phyloP scores from a whole-genome alignment of 2,113 vertebrate genomes.

The Peucedramus taeniatus region DNA sequence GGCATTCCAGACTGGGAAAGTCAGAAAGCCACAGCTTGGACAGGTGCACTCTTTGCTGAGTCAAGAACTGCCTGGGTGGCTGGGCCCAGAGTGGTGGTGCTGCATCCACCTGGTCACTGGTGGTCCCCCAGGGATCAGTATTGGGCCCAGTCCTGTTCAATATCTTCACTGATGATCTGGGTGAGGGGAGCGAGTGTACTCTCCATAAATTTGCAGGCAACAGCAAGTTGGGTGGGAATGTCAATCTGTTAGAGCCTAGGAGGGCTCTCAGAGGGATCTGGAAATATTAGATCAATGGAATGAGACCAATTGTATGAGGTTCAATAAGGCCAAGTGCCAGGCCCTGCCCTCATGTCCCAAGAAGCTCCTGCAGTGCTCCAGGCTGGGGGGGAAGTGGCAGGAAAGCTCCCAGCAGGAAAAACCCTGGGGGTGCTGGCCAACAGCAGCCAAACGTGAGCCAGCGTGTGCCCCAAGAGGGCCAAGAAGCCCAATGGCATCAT shows the following conservation, averaged over 20 bases:
- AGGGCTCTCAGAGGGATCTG: neutral
- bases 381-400: neutral
- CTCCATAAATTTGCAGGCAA: neutral
- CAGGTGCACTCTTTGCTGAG: neutral
- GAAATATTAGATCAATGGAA: fast-evolving
- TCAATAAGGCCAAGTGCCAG: neutral
- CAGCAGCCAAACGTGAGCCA: fast-evolving
- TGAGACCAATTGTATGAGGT: fast-evolving
- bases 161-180: too few relatives aligned
- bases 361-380: neutral
- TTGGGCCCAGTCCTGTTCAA: neutral
- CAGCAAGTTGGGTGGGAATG: neutral
- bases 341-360: fast-evolving
- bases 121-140: neutral
- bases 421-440: fast-evolving
- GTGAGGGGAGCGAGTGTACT: fast-evolving
- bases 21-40: neutral
- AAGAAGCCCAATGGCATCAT: neutral
- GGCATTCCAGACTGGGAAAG: neutral
- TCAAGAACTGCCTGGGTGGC: neutral
- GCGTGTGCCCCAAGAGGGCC: fast-evolving
- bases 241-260: neutral
- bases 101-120: neutral
- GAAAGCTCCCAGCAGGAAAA: neutral
- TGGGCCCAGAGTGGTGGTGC: neutral